Base-by-base conservation (phyloP, 2,113 vertebrate genomes). In the Salminus brasiliensis region DNA sequence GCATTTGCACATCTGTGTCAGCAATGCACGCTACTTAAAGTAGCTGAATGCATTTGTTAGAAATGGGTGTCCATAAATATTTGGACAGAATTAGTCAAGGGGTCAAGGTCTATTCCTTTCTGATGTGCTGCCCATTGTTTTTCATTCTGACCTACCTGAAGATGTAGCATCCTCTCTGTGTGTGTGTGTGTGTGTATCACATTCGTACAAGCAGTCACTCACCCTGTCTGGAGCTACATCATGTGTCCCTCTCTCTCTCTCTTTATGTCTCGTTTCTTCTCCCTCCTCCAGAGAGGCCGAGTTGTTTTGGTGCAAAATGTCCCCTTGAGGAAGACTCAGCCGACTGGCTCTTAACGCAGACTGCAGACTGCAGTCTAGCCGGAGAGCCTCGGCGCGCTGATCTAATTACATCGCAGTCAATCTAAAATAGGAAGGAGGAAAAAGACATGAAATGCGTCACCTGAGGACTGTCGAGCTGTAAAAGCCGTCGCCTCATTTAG, bases 241-340 rank as follows among this genome's bases (percentile, higher is more conserved):
- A 49, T 12, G 18, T 49, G 16, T 47, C 83, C 81, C 84, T 53
- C 79, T 81, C 77, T 84, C 82, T 65, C 73, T 72, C 63, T n/a
- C n/a, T n/a, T n/a, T n/a, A n/a, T 77, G 79, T 84, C 84, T 82
- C 81, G 43, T 85, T 90, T n/a, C n/a, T n/a, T 89, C 85, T 88
- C 73, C 25, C 18, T 49, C 80, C 27, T 25, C 7, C 57, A 23
- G 43, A 80, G 81, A 34, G 27, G n/a, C 76, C 27, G 71, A 66
- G 66, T 69, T 72, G 77, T 83, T 83, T 75, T 71, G 77, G 72
- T 75, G 81, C 66, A 75, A 80, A 79, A 57, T 60, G 73, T 62
- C 60, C 81, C 77, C 81, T 27, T 63, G 74, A 67, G 81, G 45
- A 53, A 59, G 49, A 47, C 45, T 60, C 72, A 79, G 66, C 55